Evolutionary conservation across 2,797 vertebrate species (phyloP), one percentile per base, ranked within the genome.

Genomic region (Thunnus albacares): DNA sequence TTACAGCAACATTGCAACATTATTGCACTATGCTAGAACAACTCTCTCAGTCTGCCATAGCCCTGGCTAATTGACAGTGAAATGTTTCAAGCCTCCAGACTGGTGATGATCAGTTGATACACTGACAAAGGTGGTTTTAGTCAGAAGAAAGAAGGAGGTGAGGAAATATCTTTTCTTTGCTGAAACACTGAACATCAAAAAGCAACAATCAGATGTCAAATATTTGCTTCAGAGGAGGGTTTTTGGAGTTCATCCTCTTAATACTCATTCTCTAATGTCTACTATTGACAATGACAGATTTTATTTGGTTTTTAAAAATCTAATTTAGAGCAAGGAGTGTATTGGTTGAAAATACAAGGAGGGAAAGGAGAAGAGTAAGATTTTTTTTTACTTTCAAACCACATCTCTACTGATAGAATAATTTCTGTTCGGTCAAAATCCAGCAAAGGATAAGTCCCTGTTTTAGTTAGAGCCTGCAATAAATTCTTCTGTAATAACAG

Each of bases 1-100:
- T 83, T 73, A 57, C 82, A 75, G 72, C 56, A 79, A 5, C 56
- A 26, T 84, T 84, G 71, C 86, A 71, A 13, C 65, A 52, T 35
- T 71, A 79, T 85, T 89, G 75, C 75, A 64, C 51, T 57, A 72
- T 57, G 28, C 20, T 65, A 14, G 43, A 67, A 24, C 22, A 62
- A 15, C 53, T 56, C 18, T 47, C 18, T 47, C 20, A 43, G n/a
- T 55, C 55, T 43, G 38, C 20, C 18, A 11, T 9, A 41, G 18
- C 53, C 14, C 20, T 26, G 49, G 56, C 60, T 75, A 22, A 75
- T 6, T 76, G 80, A 79, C 61, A 57, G 43, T 64, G 20, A 84
- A 49, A 43, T 3, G 26, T 72, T 33, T 33, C 9, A 71, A 65
- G 0, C 10, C 51, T 53, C 38, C 33, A 51, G 45, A 52, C 45